Conservation (phyloP, 2,797 vertebrate species). For the Halcyon leucocephala region DNA sequence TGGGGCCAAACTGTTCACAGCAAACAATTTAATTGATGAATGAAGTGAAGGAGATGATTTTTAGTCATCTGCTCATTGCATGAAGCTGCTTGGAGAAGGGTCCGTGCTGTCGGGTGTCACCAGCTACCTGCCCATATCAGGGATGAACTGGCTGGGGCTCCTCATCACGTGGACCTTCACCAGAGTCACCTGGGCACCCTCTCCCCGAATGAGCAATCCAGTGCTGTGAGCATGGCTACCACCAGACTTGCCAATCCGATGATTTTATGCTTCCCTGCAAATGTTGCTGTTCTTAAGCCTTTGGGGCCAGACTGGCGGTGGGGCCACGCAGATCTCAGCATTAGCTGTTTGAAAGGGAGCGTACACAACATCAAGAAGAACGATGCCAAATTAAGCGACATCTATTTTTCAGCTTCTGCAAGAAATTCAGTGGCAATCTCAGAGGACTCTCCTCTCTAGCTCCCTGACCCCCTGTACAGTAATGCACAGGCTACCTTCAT, state of each 20-base stretch:
- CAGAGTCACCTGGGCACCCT: not conserved
- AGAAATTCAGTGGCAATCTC: not conserved
- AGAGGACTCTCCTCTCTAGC: not conserved
- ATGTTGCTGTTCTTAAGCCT: not conserved
- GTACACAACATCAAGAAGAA: not conserved
- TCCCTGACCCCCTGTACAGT: not conserved
- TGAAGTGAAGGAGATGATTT: constrained; percentile 43
- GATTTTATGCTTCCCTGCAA: not conserved
- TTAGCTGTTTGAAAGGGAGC: not conserved
- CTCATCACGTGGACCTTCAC: not conserved
- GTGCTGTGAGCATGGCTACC: not conserved
- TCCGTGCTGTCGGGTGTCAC: rapidly evolving
- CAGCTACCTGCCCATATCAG: not conserved
- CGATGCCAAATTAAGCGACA: not conserved
- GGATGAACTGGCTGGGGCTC: not conserved
- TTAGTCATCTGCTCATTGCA: constrained; percentile 17
- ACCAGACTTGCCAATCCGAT: not conserved
- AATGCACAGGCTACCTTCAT: not conserved
- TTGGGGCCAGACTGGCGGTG: not conserved
- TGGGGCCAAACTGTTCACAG: constrained; percentile 53
- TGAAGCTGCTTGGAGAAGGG: not conserved
- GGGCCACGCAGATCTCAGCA: not conserved
- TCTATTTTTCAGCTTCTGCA: not conserved
- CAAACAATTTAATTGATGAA: constrained; percentile 73
- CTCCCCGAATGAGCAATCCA: not conserved